Base-by-base conservation (phyloP, 2,888 invertebrate genomes). In the Notocelia uddmanniana region DNA sequence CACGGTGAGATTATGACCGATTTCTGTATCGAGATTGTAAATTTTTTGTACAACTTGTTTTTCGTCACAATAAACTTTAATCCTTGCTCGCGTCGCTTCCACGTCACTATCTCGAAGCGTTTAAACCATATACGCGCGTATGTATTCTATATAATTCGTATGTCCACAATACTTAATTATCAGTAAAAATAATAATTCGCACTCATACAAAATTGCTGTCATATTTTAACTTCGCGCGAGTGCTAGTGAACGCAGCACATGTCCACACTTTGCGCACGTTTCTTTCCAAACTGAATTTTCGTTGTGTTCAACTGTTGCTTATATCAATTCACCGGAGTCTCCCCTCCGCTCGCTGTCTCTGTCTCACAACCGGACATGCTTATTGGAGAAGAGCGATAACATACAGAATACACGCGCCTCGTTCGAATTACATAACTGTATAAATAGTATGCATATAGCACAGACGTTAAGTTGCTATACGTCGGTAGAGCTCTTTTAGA, bases 281-380 rank as follows among this genome's bases (percentile, higher is more conserved):
- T 85, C 85, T 84, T 86, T 85, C 78, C 87, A 82, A 89, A 93
- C 93, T 93, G 90, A 93, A 88, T 90, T 91, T 90, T 89, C 83
- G 88, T 85, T 81, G 85, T 84, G 89, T 87, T 85, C 88, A 87
- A 89, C 90, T 87, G 91, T 92, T 89, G 93, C 89, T 93, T 93
- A 91, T 93, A 93, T 93, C 90, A 93, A 89, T 89, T 91, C 90
- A 85, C 79, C 78, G 83, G 83, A 80, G 83, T 78, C 86, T 87
- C 90, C 90, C 89, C 89, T 89, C 89, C 52, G 55, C 57, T 69
- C 23, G 75, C 80, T 76, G 75, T 92, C 92, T 89, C 92, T 78
- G 82, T 92, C 88, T 69, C 83, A 79, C 90, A 57, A 76, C 66
- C 75, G 69, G 77, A 79, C 79, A 69, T 71, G 74, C 69, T 64